Base-by-base conservation (phyloP, 1,140 invertebrate species). In the Holcopasites calliopsidis region DNA sequence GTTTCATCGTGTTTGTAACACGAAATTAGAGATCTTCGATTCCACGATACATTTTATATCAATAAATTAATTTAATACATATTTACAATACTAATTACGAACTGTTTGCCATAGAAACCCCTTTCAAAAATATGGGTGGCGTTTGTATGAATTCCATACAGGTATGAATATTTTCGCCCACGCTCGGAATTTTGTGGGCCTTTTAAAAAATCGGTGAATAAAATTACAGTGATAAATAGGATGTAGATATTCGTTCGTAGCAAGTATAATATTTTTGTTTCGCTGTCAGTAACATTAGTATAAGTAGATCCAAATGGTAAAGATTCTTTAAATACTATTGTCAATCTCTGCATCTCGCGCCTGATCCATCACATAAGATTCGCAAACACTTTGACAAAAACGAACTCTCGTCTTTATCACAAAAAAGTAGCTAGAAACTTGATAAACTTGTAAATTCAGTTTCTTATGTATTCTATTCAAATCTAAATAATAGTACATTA, bases 61-160 rank as follows among this genome's bases (percentile, higher is more conserved):
- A 77, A 77, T 77, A 77, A 77, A 77, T n/a, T 77, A 64, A 77
- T 72, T 76, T 76, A 62, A 72, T 77, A 77, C 69, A 72, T 72
- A 77, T 77, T 42, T 77, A 77, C 75, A 77, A 35, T 26, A 33
- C 31, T 66, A 55, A 55, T n/a, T 55, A 55, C 4, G 38, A 64
- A 73, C 54, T 61, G 42, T 8, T 33, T 16, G 35, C n/a, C 11
- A 21, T 21, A 21, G 2, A 44, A 44, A 73, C 10, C 0, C n/a
- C 21, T 57, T 28, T 2, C 44, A 74, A 54, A 65, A 47, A 38
- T 26, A 18, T 31, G 52, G 5, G 10, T 44, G 8, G 33, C 16
- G 0, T 0, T 28, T 44, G 18, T 62, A 64, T 52, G 26, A 71
- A 38, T 62, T 49, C 40, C 26, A 13, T 50, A 35, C n/a, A 40